Percentiles rank a stretch among this genome's conserved stretches.
Conservation (phyloP, 2,113 vertebrate species). For the Silurus meridionalis region DNA sequence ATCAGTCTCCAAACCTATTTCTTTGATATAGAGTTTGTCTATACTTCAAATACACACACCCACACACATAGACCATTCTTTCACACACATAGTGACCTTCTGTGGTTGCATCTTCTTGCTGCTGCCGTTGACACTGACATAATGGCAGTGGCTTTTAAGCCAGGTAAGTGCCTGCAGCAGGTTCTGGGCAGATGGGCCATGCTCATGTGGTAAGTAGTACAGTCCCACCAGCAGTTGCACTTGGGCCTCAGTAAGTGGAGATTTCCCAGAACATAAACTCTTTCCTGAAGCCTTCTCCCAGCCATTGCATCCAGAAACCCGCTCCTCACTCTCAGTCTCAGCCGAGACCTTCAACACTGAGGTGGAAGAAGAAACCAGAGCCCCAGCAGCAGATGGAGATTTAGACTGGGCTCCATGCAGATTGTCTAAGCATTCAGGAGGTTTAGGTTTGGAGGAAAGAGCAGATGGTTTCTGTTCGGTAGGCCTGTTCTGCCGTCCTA, state of each 20-base stretch:
- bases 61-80: background rate
- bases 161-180: conserved; percentile 80
- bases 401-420: conserved; percentile 58
- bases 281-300: conserved; percentile 61
- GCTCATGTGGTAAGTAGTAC: conserved; percentile 82
- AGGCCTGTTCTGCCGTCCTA: conserved; percentile 68
- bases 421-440: conserved; percentile 60
- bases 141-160: conserved; percentile 76
- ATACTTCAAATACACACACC: background rate
- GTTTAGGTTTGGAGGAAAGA: conserved; percentile 55
- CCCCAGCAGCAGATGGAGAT: conserved; percentile 55
- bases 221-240: conserved; percentile 80
- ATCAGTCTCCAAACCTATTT: background rate
- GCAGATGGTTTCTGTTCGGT: conserved; percentile 62
- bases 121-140: conserved; percentile 67
- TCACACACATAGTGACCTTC: conserved; percentile 62
- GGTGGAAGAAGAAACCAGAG: conserved; percentile 56
- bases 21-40: background rate
- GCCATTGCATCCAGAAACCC: conserved; percentile 37
- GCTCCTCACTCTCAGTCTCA: conserved; percentile 42
- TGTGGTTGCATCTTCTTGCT: conserved; percentile 69
- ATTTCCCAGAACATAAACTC: conserved; percentile 61
- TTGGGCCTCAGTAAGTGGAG: conserved; percentile 71
- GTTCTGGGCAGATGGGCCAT: conserved; percentile 69
- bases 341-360: conserved; percentile 48